A percentile compares a stretch with the other conserved stretches of the same genome.
phyloP scores from a whole-genome alignment of 2,888 invertebrate species.

The Athalia circularis region DNA sequence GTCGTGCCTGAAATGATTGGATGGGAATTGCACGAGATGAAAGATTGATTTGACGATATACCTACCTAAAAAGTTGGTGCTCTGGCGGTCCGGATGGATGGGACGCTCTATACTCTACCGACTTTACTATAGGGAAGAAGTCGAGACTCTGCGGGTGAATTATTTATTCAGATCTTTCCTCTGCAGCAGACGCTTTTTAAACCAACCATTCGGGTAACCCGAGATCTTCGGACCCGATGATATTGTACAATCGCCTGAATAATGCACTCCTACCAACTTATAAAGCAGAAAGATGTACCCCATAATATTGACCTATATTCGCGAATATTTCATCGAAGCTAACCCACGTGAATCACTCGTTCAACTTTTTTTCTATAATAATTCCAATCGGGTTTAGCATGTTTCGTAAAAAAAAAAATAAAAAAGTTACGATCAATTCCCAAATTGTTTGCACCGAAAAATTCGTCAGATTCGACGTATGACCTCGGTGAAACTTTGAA shows the following conservation, averaged over 20 bases:
- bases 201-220: not conserved
- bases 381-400: too few relatives aligned
- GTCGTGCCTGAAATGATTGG: slow-evolving; percentile 21
- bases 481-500: too few relatives aligned
- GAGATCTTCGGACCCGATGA: not conserved
- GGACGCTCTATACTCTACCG: not conserved
- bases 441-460: too few relatives aligned
- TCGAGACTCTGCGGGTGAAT: slow-evolving; percentile 8
- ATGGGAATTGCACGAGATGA: slow-evolving; percentile 25
- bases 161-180: slow-evolving; percentile 23
- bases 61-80: slow-evolving; percentile 4
- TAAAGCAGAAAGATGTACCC: not conserved
- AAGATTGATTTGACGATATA: not conserved
- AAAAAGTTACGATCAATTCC: too few relatives aligned
- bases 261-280: not conserved
- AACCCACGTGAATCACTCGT: not conserved
- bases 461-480: too few relatives aligned
- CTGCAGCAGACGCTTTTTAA: slow-evolving; percentile 9
- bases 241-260: not conserved
- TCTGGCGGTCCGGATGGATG: slow-evolving; percentile 15
- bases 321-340: slow-evolving; percentile 9
- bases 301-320: not conserved
- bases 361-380: too few relatives aligned
- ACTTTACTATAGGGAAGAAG: slow-evolving; percentile 22
- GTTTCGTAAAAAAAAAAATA: too few relatives aligned